These are phyloP conservation scores for Drosophila hamatofila DNA, from an alignment of 2,888 invertebrate genomes.

Conservation along the genomic window DNA sequence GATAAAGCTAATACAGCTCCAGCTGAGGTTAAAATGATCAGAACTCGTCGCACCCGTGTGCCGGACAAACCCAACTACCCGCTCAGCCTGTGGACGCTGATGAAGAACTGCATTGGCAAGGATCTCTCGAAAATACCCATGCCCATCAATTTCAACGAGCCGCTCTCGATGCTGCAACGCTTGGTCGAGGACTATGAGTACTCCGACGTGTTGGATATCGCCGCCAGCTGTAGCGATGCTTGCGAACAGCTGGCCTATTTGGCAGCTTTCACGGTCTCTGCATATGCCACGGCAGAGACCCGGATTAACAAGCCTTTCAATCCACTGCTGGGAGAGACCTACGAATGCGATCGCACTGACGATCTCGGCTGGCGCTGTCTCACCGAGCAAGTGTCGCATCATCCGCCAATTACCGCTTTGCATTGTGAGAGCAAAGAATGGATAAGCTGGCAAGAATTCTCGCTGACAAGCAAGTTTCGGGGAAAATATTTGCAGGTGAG, in stretches of 20 bases:
- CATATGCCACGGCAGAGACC: conserved; percentile 93
- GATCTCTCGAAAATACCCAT: conserved; percentile 99
- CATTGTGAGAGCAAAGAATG: conserved; percentile 96
- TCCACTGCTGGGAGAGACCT: conserved; percentile 98
- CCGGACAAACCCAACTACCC: conserved; percentile 98
- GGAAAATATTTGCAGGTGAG: conserved; percentile 97
- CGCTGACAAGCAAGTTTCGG: conserved; percentile 99
- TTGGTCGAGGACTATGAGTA: conserved; percentile 99
- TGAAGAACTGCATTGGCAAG: conserved; percentile 99
- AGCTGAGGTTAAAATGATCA: neutral
- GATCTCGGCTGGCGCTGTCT: conserved; percentile 98
- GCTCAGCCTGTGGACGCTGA: conserved; percentile 98
- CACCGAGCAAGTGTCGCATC: conserved; percentile 99
- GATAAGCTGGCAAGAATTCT: conserved; percentile 99
- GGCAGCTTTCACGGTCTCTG: conserved; percentile 98
- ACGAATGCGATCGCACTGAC: conserved; percentile 97
- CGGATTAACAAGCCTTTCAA: conserved; percentile 99
- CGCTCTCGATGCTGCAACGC: conserved; percentile 98
- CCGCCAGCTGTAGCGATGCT: conserved; percentile 93
- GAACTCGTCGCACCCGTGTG: conserved; percentile 90
- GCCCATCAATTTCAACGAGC: conserved; percentile 99
- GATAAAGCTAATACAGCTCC: conserved; percentile 88
- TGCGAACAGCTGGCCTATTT: conserved; percentile 97
- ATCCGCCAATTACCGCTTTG: conserved; percentile 99
- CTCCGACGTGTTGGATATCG: conserved; percentile 94